A percentile compares a stretch with the other conserved stretches of the same genome.
phyloP scores from a whole-genome alignment of 2,113 vertebrate species.

The Steatornis caripensis region DNA sequence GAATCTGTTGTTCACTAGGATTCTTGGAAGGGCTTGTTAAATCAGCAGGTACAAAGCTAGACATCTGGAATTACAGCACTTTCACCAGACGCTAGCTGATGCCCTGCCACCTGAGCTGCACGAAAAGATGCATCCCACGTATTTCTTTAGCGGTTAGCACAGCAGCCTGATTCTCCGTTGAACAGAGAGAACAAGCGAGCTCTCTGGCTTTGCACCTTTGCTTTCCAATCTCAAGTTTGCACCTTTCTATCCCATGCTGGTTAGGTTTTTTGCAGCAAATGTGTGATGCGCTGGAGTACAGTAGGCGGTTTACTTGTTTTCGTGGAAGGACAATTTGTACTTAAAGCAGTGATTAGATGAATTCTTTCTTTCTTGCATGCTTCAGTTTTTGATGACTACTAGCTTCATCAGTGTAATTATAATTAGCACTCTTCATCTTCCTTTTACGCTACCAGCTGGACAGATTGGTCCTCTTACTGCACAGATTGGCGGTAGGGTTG shows the following conservation, averaged over 20 bases:
- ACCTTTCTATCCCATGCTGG: conserved; percentile 2
- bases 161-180: neutral
- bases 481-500: conserved; percentile 81
- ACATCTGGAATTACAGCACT: conserved; percentile 6
- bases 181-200: conserved; percentile 6
- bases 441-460: conserved; percentile 87
- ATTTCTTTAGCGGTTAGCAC: neutral
- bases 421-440: conserved; percentile 84
- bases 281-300: conserved; percentile 23
- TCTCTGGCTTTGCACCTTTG: conserved; percentile 52
- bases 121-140: neutral
- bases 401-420: conserved; percentile 83
- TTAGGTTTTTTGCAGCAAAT: conserved; percentile 29
- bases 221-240: conserved; percentile 44
- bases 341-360: conserved; percentile 67
- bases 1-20: neutral
- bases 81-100: neutral
- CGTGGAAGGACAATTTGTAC: conserved; percentile 67
- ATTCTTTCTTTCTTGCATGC: conserved; percentile 64
- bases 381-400: conserved; percentile 81
- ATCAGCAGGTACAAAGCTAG: neutral
- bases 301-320: conserved; percentile 65
- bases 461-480: conserved; percentile 76
- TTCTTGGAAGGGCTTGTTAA: conserved; percentile 10
- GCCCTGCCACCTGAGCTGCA: conserved; percentile 37